Evolutionary conservation across 2,797 vertebrate genomes (phyloP).

Genomic region (Schizopygopsis malacanthus): DNA sequence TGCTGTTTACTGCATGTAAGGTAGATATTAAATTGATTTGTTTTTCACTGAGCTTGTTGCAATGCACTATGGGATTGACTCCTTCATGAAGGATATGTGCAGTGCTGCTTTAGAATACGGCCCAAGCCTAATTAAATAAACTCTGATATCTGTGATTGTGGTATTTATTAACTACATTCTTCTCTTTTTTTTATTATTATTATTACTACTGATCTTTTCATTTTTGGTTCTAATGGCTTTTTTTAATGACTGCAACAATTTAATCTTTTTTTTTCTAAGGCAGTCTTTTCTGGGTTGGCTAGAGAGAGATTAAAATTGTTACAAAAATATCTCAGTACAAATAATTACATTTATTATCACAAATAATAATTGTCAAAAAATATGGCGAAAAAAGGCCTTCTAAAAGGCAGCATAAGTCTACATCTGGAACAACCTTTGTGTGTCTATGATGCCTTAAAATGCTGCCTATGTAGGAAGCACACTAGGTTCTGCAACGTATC

Average conservation of each 20-base stretch:
- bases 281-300: not conserved
- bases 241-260: not conserved
- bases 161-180: not conserved
- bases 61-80: not conserved
- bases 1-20: not conserved
- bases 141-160: not conserved
- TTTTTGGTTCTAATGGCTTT: not conserved
- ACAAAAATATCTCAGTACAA: not conserved
- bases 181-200: not conserved
- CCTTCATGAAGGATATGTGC: not conserved
- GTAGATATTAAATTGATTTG: not conserved
- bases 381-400: not conserved
- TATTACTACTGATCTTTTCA: not conserved
- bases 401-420: not conserved
- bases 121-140: not conserved
- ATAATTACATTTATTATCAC: not conserved
- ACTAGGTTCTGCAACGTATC: not conserved
- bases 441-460: not conserved
- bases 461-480: not conserved
- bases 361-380: no score
- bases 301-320: not conserved
- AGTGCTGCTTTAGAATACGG: not conserved
- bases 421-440: not conserved
- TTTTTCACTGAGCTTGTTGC: not conserved
- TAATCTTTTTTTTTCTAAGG: not conserved